phyloP scores from a whole-genome alignment of 1,140 invertebrate genomes.

The Ips nitidus region DNA sequence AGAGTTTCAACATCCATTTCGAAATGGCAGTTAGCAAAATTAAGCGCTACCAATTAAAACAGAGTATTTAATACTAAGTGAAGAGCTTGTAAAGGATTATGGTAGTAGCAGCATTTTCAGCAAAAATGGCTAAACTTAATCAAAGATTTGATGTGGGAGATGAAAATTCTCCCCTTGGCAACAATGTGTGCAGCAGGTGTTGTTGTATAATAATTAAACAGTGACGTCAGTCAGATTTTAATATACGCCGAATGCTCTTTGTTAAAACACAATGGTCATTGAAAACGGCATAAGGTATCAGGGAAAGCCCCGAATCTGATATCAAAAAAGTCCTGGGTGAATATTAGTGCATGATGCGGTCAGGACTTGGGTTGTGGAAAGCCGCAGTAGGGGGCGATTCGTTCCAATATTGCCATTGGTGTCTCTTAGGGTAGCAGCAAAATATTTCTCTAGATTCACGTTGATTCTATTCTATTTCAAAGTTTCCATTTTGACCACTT shows the following conservation, averaged over 20 bases:
- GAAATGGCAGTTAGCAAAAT: not conserved
- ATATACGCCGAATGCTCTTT: slow-evolving; percentile 49
- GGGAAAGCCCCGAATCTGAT: slow-evolving; percentile 28
- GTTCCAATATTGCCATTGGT: slow-evolving; percentile 14
- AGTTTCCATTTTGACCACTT: too few species aligned
- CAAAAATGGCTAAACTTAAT: slow-evolving; percentile 5
- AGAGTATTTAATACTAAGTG: not conserved
- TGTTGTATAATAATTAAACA: slow-evolving; percentile 48
- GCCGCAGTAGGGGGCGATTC: slow-evolving; percentile 32
- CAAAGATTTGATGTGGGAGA: slow-evolving; percentile 8
- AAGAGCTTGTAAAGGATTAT: not conserved
- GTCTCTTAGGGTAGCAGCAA: not conserved
- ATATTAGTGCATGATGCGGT: slow-evolving; percentile 26
- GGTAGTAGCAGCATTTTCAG: not conserved
- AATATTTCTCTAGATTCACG: too few species aligned
- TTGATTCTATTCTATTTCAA: too few species aligned
- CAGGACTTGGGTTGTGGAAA: slow-evolving; percentile 32
- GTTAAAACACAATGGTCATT: slow-evolving; percentile 49
- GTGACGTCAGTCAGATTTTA: slow-evolving; percentile 50
- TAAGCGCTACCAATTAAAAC: not conserved
- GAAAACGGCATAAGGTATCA: slow-evolving; percentile 26
- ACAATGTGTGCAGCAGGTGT: slow-evolving; percentile 47
- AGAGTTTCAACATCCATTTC: slow-evolving; percentile 18
- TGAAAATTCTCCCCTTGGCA: slow-evolving; percentile 17
- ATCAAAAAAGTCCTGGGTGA: slow-evolving; percentile 40